phyloP scores from a whole-genome alignment of 2,888 invertebrate species.

The Reticulitermes lucifugus region DNA sequence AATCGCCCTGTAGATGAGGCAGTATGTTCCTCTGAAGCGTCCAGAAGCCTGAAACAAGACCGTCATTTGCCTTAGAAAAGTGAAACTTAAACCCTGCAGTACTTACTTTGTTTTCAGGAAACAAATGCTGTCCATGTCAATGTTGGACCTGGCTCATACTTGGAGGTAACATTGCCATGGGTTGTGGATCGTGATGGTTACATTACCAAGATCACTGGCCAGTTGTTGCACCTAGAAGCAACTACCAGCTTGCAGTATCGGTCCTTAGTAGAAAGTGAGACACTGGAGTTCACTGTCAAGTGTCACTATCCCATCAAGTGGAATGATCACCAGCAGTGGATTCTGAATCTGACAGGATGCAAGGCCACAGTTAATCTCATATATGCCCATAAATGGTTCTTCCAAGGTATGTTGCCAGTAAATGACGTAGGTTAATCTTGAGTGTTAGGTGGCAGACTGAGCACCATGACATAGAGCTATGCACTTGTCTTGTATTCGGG shows the following conservation, averaged over 20 bases:
- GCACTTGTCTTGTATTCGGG: not conserved
- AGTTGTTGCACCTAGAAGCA: conserved; percentile 92
- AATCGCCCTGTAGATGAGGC: no score
- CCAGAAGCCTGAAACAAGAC: no score
- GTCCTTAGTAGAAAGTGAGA: conserved; percentile 93
- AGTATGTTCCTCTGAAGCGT: no score
- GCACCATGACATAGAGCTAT: no score
- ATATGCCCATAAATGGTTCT: conserved; percentile 96
- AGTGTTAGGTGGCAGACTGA: not conserved
- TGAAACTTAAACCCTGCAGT: no score
- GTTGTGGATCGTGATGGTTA: conserved; percentile 89
- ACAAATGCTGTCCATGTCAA: conserved; percentile 98
- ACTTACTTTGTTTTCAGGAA: conserved; percentile 68
- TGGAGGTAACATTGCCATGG: conserved; percentile 98
- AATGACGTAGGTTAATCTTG: not conserved
- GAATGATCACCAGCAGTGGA: conserved; percentile 98
- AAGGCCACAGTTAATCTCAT: conserved; percentile 94
- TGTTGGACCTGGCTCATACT: conserved; percentile 93
- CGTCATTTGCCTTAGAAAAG: no score
- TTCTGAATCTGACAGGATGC: conserved; percentile 89
- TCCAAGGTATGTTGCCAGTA: conserved; percentile 71
- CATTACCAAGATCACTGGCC: conserved; percentile 91
- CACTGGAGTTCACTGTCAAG: conserved; percentile 89
- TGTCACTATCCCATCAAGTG: conserved; percentile 93
- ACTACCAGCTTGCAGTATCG: conserved; percentile 93